Evolutionary conservation across 2,113 vertebrate genomes (phyloP).

Genomic region (Oncorhynchus tshawytscha): DNA sequence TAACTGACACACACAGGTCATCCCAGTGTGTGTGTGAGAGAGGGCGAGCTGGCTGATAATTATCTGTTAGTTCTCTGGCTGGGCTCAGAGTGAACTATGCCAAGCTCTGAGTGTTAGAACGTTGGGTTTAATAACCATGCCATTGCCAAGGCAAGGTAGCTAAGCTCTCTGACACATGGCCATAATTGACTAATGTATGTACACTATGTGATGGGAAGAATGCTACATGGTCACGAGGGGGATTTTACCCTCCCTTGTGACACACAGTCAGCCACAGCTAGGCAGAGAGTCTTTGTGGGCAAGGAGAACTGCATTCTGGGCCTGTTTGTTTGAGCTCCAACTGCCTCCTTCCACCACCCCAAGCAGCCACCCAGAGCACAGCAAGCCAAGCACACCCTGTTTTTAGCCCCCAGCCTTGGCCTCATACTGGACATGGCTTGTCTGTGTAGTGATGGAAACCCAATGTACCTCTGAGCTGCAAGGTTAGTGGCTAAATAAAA

Average conservation of each 20-base stretch:
- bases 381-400: slow-evolving; percentile 57
- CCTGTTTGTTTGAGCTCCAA: slow-evolving; percentile 28
- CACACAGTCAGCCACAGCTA: slow-evolving; percentile 33
- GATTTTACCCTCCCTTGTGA: slow-evolving; percentile 47
- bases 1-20: not conserved
- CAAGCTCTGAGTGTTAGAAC: not conserved
- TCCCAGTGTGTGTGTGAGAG: not conserved
- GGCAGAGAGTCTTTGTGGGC: slow-evolving; percentile 25
- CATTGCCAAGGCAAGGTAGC: slow-evolving; percentile 15
- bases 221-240: slow-evolving; percentile 25
- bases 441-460: slow-evolving; percentile 42
- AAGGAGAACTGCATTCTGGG: slow-evolving; percentile 46
- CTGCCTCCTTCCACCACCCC: slow-evolving; percentile 39
- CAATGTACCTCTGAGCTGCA: slow-evolving; percentile 51
- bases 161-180: slow-evolving; percentile 23
- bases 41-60: not conserved
- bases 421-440: slow-evolving; percentile 36
- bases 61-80: not conserved
- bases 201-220: slow-evolving; percentile 36
- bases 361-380: slow-evolving; percentile 35
- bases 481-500: slow-evolving; percentile 39
- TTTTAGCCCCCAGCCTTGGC: slow-evolving; percentile 63
- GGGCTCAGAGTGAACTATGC: not conserved
- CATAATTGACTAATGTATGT: slow-evolving; percentile 54
- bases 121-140: not conserved